phyloP scores from a whole-genome alignment of 2,888 invertebrate species.

The Mythimna impura region DNA sequence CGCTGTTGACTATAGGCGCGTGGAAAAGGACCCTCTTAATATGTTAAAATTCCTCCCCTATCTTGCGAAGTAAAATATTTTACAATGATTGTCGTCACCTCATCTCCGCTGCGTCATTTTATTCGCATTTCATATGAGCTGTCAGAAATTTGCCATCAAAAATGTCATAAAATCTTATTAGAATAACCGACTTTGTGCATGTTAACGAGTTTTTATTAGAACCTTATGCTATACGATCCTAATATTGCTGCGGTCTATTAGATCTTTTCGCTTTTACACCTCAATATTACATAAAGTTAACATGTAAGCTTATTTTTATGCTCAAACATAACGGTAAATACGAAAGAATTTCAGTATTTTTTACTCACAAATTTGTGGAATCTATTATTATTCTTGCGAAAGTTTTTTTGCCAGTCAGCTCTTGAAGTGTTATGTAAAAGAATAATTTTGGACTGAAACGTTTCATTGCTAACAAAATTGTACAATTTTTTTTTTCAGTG shows the following conservation, averaged over 20 bases:
- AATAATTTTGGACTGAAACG: slow-evolving; percentile 42
- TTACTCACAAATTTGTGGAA: slow-evolving; percentile 35
- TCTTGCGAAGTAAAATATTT: slow-evolving; percentile 12
- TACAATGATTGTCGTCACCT: slow-evolving; percentile 1
- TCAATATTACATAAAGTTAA: slow-evolving; percentile 17
- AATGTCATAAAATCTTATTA: slow-evolving; percentile 43
- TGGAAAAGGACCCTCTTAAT: not conserved
- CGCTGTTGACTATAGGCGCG: too few species aligned
- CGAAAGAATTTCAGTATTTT: slow-evolving; percentile 33
- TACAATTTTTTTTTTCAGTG: slow-evolving; percentile 32
- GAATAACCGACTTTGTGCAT: slow-evolving; percentile 36
- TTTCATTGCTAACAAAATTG: slow-evolving; percentile 47
- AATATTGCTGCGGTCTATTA: slow-evolving; percentile 43
- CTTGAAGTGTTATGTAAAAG: slow-evolving; percentile 47
- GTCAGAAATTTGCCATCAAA: slow-evolving; percentile 50
- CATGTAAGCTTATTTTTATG: slow-evolving; percentile 42
- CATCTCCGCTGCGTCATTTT: slow-evolving; percentile 22
- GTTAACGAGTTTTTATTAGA: slow-evolving; percentile 52
- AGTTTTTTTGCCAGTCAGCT: slow-evolving; percentile 30
- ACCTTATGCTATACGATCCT: slow-evolving; percentile 39
- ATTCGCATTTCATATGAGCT: slow-evolving; percentile 44
- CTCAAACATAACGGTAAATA: slow-evolving; percentile 35
- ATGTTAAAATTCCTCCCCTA: slow-evolving; percentile 2
- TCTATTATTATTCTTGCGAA: slow-evolving; percentile 27
- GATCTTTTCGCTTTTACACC: slow-evolving; percentile 52